Conservation (phyloP, 2,888 invertebrate genomes). For the Leucania comma region DNA sequence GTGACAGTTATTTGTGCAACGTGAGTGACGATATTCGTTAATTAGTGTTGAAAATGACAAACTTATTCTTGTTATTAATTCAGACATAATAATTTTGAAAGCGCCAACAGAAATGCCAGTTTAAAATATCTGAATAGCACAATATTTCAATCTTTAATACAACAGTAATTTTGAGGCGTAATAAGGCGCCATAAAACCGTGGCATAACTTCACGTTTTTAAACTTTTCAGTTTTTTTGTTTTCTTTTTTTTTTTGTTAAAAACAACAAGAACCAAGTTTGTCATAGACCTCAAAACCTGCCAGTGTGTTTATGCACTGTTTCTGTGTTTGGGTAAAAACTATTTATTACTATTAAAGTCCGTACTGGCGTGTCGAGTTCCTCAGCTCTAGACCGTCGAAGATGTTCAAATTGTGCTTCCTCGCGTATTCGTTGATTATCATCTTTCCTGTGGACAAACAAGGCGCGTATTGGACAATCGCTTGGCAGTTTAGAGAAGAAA, state of each 20-base stretch:
- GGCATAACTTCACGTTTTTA: too few species aligned
- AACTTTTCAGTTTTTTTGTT: too few species aligned
- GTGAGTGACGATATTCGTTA: slow-evolving; percentile 38
- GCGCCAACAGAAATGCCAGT: neutral
- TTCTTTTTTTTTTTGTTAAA: neutral
- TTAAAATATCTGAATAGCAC: neutral
- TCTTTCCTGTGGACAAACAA: slow-evolving; percentile 91
- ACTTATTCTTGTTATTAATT: slow-evolving; percentile 22
- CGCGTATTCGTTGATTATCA: slow-evolving; percentile 94
- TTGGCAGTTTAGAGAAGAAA: neutral
- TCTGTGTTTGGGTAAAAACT: slow-evolving; percentile 81
- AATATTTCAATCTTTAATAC: too few species aligned
- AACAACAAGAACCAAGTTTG: slow-evolving; percentile 37
- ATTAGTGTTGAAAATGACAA: slow-evolving; percentile 38
- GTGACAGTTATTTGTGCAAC: slow-evolving; percentile 16
- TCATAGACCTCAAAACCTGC: slow-evolving; percentile 29
- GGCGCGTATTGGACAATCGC: slow-evolving; percentile 73
- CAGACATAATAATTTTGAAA: neutral
- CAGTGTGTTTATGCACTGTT: slow-evolving; percentile 46
- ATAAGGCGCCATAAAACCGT: too few species aligned
- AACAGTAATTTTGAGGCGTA: too few species aligned
- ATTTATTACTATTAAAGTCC: slow-evolving; percentile 93
- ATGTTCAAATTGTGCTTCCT: slow-evolving; percentile 94
- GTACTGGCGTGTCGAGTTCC: slow-evolving; percentile 95
- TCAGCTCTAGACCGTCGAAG: slow-evolving; percentile 94